Conservation (phyloP, 1,140 invertebrate genomes). For the Euwallacea similis region DNA sequence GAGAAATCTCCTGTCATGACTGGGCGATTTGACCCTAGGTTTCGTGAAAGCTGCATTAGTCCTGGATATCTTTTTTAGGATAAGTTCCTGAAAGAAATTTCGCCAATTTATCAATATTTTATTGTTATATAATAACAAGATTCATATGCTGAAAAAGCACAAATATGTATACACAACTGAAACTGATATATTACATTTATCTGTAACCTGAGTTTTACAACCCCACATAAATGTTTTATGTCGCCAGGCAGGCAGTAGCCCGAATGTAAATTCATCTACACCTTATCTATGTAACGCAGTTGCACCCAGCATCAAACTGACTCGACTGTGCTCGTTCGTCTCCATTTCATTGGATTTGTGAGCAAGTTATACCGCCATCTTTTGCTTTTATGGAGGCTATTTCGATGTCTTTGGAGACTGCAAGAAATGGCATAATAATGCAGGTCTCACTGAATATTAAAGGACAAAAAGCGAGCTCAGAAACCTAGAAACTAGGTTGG, state of each 20-base stretch:
- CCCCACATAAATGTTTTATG: slow-evolving; percentile 27
- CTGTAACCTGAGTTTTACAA: neutral
- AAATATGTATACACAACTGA: too few relatives aligned
- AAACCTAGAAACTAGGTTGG: too few relatives aligned
- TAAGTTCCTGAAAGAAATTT: too few relatives aligned
- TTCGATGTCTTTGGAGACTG: slow-evolving; percentile 10
- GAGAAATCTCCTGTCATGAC: slow-evolving; percentile 7
- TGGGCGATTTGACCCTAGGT: neutral
- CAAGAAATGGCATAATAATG: slow-evolving; percentile 7
- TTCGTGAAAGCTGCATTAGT: neutral
- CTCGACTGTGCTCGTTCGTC: slow-evolving; percentile 24
- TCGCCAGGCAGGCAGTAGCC: slow-evolving; percentile 17
- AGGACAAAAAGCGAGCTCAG: too few relatives aligned
- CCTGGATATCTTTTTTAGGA: too few relatives aligned
- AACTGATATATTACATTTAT: neutral
- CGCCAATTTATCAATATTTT: too few relatives aligned
- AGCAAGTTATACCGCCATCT: slow-evolving; percentile 23
- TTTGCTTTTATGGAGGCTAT: slow-evolving; percentile 10
- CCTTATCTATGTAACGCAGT: slow-evolving; percentile 37
- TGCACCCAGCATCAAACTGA: slow-evolving; percentile 28
- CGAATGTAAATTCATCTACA: slow-evolving; percentile 34
- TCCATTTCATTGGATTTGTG: slow-evolving; percentile 31
- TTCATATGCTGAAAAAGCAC: too few relatives aligned
- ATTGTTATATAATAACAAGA: too few relatives aligned
- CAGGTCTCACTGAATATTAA: too few relatives aligned